Evolutionary conservation across 2,888 invertebrate genomes (phyloP).

Genomic region (Elegia similella): DNA sequence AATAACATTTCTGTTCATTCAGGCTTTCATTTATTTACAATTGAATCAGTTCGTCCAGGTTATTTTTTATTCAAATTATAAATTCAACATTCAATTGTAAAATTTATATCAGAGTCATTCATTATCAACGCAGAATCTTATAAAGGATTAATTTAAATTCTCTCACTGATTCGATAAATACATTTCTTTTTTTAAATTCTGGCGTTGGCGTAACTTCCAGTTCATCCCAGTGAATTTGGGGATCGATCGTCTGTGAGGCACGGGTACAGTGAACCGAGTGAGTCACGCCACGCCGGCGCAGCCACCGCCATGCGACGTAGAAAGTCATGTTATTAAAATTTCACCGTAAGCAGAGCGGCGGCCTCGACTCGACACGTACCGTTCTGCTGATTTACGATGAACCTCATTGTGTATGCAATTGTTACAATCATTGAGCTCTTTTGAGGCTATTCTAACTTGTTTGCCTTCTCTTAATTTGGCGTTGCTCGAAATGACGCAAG

Average conservation of each 20-base stretch:
- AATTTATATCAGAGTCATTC: background rate
- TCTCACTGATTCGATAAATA: too few species aligned
- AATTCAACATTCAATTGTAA: background rate
- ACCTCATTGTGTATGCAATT: slow-evolving; percentile 26
- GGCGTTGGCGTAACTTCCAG: background rate
- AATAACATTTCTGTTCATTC: background rate
- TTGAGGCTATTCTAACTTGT: slow-evolving; percentile 1
- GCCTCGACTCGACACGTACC: slow-evolving; percentile 48
- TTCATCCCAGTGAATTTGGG: slow-evolving; percentile 15
- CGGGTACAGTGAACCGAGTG: slow-evolving; percentile 52
- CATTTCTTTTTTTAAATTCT: background rate
- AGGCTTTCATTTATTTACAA: background rate
- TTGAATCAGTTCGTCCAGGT: background rate
- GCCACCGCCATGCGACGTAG: slow-evolving; percentile 44
- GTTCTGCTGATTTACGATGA: slow-evolving; percentile 50
- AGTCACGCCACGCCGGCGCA: slow-evolving; percentile 33
- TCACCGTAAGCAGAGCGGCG: slow-evolving; percentile 68
- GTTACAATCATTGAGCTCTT: slow-evolving; percentile 14
- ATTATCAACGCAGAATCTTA: background rate
- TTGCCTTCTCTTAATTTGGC: slow-evolving; percentile 1
- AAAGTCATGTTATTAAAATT: slow-evolving; percentile 78
- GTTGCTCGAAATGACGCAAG: background rate
- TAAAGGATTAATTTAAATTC: background rate
- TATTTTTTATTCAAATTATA: background rate
- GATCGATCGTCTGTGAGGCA: slow-evolving; percentile 28